Evolutionary conservation across 2,797 vertebrate genomes (phyloP), one percentile per base, ranked within the genome.

Genomic region (Apogon talboti): DNA sequence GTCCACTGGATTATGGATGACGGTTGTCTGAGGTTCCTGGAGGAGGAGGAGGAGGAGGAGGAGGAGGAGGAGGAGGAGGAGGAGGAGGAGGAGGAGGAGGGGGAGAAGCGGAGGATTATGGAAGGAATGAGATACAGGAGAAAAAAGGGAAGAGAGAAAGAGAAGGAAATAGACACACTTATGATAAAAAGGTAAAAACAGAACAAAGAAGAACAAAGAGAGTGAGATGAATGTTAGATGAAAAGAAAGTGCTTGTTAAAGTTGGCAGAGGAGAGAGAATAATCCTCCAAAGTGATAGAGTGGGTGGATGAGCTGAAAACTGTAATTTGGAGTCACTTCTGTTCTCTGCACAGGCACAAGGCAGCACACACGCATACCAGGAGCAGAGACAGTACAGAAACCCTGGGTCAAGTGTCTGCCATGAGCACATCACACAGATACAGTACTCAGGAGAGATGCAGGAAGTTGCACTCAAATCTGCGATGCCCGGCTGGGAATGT

Each of bases 1-100:
- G 86, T 98, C 96, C 94, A 93, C 90, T 54, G 96, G 96, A 92
- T 99, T 99, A 95, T 98, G 97, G 94, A 98, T 99, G 91, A 98
- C 96, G 68, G 97, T 98, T 92, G 95, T 97, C 95, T 98, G 97
- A 94, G 97, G 95, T 86, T 97, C 96, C 50, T 94, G 91, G 74
- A 91, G 66, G 71, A 66, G 49, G 65, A 92, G 83, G 49, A 88
- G 82, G 81, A 45, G 71, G 68, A 91, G 85, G 89, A 87, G 92
- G 85, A 92, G 67, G 74, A 88, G 82, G 81, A 45, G 71, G 68
- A 91, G 85, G 89, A 87, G 92, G 85, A 92, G 91, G 74, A 91
- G 66, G 71, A 66, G 49, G 65, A 92, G 83, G 49, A 88, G 82
- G 81, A 45, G 71, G 68, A 91, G 85, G 89, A 87, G 92, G 85